These are phyloP conservation scores for Todiramphus chloris DNA, from an alignment of 2,113 vertebrate species.

Conservation along the genomic window DNA sequence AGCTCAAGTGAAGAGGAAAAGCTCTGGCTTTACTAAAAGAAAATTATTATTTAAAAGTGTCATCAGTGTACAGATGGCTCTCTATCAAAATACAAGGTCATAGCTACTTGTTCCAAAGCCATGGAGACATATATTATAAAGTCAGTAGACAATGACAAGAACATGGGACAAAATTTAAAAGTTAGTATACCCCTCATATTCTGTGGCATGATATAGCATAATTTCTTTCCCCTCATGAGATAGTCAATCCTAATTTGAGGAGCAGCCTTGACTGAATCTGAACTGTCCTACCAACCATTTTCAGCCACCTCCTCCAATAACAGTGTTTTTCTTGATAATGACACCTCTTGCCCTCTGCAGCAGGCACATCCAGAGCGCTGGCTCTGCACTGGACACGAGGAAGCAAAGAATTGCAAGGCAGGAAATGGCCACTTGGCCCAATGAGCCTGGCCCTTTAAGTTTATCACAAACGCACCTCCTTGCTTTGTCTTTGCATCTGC, in stretches of 20 bases:
- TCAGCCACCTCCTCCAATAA: background rate
- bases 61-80: background rate
- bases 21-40: background rate
- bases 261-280: background rate
- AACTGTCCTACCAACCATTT: background rate
- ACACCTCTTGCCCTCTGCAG: background rate
- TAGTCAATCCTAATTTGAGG: background rate
- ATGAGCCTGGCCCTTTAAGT: conserved; percentile 50
- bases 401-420: conserved; percentile 29
- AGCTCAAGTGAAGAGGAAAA: background rate
- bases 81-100: background rate
- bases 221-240: background rate
- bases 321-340: background rate
- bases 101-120: background rate
- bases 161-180: background rate
- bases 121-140: background rate
- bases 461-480: conserved; percentile 46
- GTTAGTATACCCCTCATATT: background rate
- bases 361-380: background rate
- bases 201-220: background rate
- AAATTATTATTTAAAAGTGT: background rate
- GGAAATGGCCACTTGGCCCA: conserved; percentile 67
- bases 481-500: conserved; percentile 65
- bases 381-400: background rate
- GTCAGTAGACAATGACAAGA: background rate